phyloP scores from a whole-genome alignment of 1,140 invertebrate species.

The Antheraea mylitta region DNA sequence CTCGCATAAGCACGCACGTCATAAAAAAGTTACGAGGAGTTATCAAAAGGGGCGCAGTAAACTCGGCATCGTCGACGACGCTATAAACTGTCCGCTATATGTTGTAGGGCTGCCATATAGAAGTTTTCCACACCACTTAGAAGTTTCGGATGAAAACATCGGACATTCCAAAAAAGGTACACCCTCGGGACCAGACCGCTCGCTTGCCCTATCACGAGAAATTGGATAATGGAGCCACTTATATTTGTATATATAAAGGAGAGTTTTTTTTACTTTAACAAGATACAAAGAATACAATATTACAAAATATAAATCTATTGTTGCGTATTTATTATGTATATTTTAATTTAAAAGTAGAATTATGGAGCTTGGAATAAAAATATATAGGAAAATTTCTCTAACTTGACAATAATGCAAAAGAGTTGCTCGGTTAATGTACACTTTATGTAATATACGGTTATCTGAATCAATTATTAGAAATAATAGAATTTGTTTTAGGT shows the following conservation, averaged over 20 bases:
- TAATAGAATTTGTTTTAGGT: no score
- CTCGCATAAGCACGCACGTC: slow-evolving; percentile 47
- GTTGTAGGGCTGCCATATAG: slow-evolving; percentile 23
- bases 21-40: slow-evolving; percentile 64
- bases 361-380: no score
- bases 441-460: no score
- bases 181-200: slow-evolving; percentile 6
- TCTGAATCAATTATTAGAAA: no score
- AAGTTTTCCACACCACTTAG: slow-evolving; percentile 29
- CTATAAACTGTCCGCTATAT: slow-evolving; percentile 44
- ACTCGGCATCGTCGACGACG: slow-evolving; percentile 41
- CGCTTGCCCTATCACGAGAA: slow-evolving; percentile 6
- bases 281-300: neutral
- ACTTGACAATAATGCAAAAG: no score
- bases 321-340: no score
- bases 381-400: no score
- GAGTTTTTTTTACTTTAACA: neutral
- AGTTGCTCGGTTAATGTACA: no score
- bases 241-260: neutral
- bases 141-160: slow-evolving; percentile 21
- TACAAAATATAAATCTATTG: neutral
- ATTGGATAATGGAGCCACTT: slow-evolving; percentile 15
- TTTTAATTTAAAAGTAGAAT: no score
- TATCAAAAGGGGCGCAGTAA: slow-evolving; percentile 58
- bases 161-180: slow-evolving; percentile 12